Evolutionary conservation across 2,113 vertebrate genomes (phyloP), one percentile per base, ranked within the genome.

Genomic region (Alces alces): DNA sequence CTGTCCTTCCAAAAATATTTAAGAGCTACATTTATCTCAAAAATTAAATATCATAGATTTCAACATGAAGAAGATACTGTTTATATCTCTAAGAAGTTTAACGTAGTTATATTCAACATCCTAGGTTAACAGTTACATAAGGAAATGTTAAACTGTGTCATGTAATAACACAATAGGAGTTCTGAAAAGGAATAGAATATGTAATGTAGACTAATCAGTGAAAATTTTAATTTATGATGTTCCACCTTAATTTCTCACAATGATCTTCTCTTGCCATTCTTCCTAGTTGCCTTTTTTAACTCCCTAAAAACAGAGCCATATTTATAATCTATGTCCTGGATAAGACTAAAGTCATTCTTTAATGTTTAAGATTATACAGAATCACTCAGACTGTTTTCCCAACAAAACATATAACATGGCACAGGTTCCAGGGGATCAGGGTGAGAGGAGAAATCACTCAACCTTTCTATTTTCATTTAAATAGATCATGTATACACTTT

Each of bases 1-100:
- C 43, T 88, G 55, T 92, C 28, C 4, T 95, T 95, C 61, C 13
- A 73, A 54, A 93, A 98, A 58, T 28, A 16, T 43, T 15, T 90
- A 85, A 96, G 61, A 96, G 21, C 30, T 66, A 12, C 5, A 58
- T 55, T 54, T 55, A 78, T 50, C 54, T 78, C 80, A 86, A 50
- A 52, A 93, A 85, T 87, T 73, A 55, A 73, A 58, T 86, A 57
- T 33, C 17, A 87, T 1, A 97, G 21, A 83, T 70, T 82, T 79
- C 39, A 78, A 17, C 73, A 83, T 87, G 61, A 96, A 58, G 27
- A 28, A 96, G 50, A 89, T 87, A 93, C 39, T 79, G 2, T 66
- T 86, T 93, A 33, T 93, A 86, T 83, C 13, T 91, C 80, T 17
- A 95, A 95, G 91, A 96, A 96, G 12, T 30, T 95, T 95, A 96